Percentiles rank a stretch among this genome's conserved stretches.
Conservation (phyloP, 2,797 vertebrate genomes). For the Neomorphus geoffroyi region DNA sequence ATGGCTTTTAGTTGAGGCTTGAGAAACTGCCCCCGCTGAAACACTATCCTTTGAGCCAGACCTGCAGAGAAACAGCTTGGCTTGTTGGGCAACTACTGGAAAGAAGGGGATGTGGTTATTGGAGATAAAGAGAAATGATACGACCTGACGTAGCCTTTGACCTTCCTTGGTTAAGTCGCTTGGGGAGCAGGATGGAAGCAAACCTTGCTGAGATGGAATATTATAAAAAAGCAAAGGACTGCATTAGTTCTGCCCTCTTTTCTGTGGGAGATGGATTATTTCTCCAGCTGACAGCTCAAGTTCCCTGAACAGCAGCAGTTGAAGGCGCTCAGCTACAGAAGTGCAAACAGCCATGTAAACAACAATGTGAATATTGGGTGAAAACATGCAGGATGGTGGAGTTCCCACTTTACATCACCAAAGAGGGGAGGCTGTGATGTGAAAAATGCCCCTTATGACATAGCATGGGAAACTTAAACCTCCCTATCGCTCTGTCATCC, state of each 20-base stretch:
- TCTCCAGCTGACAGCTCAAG: neutral
- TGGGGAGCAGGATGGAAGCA: neutral
- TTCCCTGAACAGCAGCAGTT: neutral
- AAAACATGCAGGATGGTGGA: neutral
- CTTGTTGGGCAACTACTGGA: neutral
- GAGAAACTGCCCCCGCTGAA: neutral
- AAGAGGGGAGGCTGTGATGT: neutral
- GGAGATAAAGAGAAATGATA: neutral
- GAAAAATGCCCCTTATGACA: neutral
- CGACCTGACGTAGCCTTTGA: neutral
- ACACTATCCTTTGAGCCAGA: rapidly evolving
- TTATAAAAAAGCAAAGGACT: neutral
- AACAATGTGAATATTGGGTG: neutral
- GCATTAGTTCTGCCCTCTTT: neutral
- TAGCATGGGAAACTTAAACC: neutral
- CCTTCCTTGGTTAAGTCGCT: neutral
- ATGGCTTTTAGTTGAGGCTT: neutral
- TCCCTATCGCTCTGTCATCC: neutral
- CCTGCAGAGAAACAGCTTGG: rapidly evolving
- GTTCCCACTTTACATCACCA: rapidly evolving
- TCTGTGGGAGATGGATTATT: neutral
- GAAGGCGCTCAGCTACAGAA: neutral
- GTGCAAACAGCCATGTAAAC: neutral
- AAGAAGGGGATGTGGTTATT: neutral
- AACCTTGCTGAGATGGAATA: neutral